These are phyloP conservation scores for Lutjanus erythropterus DNA, from an alignment of 2,113 vertebrate genomes.

Conservation along the genomic window DNA sequence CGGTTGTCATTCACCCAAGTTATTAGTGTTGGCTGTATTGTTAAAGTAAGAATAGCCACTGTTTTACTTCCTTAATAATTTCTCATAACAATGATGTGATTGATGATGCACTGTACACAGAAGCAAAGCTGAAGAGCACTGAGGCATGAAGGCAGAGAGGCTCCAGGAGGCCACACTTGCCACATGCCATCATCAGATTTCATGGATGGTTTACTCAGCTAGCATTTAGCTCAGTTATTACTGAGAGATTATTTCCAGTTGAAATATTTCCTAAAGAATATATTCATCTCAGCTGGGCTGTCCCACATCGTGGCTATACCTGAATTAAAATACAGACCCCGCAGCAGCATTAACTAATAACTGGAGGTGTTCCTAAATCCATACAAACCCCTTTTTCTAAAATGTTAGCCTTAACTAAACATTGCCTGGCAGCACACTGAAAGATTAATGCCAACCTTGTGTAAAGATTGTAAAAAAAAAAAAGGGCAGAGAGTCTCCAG, in stretches of 20 bases:
- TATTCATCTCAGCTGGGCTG: conserved; percentile 13
- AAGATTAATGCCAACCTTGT: conserved; percentile 15
- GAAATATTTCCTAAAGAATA: conserved; percentile 37
- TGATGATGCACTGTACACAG: conserved; percentile 10
- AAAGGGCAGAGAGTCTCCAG: not conserved
- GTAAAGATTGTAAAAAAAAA: conserved; percentile 1
- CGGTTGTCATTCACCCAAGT: not conserved
- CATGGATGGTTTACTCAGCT: conserved; percentile 66
- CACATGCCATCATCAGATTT: conserved; percentile 56
- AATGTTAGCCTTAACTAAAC: not conserved
- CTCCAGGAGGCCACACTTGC: conserved; percentile 23
- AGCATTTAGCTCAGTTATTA: conserved; percentile 52
- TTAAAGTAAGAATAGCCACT: conserved; percentile 1
- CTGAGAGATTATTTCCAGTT: conserved; percentile 25
- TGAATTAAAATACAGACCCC: not conserved
- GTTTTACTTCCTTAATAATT: conserved; percentile 7
- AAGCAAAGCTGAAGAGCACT: conserved; percentile 9
- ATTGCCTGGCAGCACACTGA: not conserved
- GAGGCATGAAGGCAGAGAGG: conserved; percentile 43
- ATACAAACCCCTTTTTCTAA: not conserved
- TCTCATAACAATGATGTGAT: conserved; percentile 1
- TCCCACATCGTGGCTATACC: not conserved
- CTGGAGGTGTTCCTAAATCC: not conserved
- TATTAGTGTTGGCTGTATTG: not conserved
- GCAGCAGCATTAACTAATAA: not conserved